Percentiles rank a stretch among this genome's conserved stretches.
Evolutionary conservation across 92 coral and sea anemone species (phyloP).

Genomic region (Bergia puertoricense): DNA sequence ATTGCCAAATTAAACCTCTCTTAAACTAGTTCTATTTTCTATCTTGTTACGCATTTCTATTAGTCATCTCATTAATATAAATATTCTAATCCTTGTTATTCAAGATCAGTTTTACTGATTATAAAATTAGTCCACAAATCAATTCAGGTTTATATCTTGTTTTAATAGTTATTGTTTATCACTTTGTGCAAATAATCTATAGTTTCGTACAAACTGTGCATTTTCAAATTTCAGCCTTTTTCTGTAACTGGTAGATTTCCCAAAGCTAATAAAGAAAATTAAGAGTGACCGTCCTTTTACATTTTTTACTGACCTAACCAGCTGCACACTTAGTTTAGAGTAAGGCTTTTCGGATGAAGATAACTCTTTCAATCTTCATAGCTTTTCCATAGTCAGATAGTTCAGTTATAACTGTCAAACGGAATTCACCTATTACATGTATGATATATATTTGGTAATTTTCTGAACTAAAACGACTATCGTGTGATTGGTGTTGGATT

Average conservation of each 20-base stretch:
- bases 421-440: too few relatives aligned
- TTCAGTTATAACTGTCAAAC: too few relatives aligned
- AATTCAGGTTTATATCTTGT: not conserved
- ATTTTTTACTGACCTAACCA: too few relatives aligned
- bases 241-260: too few relatives aligned
- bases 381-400: too few relatives aligned
- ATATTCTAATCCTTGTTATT: not conserved
- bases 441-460: not conserved
- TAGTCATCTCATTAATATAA: not conserved
- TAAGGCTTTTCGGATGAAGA: too few relatives aligned
- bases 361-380: too few relatives aligned
- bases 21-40: not conserved
- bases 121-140: slow-evolving; percentile 1
- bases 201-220: too few relatives aligned
- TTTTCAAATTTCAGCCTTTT: too few relatives aligned
- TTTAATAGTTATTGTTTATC: not conserved
- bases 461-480: not conserved
- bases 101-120: not conserved
- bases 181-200: not conserved
- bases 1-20: not conserved
- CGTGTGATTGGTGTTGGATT: not conserved
- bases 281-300: too few relatives aligned
- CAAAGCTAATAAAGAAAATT: too few relatives aligned
- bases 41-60: not conserved
- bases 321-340: too few relatives aligned